phyloP scores from a whole-genome alignment of 2,113 vertebrate genomes.

The Edolisoma coerulescens region DNA sequence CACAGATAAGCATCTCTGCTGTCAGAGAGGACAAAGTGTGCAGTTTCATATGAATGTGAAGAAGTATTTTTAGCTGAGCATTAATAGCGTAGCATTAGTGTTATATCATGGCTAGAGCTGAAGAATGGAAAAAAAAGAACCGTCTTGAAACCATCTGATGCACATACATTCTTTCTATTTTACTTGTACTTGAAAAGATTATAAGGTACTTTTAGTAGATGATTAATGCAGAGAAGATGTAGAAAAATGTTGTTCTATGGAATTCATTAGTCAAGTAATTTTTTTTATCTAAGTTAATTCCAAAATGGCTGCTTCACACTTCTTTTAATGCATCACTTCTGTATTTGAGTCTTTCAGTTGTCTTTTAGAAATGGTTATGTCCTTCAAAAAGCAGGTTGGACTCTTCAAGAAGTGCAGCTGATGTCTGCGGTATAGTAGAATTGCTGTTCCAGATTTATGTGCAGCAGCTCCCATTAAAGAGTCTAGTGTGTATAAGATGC shows the following conservation, averaged over 20 bases:
- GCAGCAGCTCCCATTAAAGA: background rate
- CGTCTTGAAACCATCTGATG: background rate
- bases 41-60: background rate
- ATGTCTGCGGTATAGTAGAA: background rate
- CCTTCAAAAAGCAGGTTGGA: background rate
- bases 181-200: background rate
- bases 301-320: background rate
- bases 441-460: background rate
- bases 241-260: background rate
- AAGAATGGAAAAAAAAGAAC: background rate
- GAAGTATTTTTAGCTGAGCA: background rate
- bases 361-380: background rate
- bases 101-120: background rate
- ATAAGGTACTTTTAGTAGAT: background rate
- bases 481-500: background rate
- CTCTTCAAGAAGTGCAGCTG: background rate
- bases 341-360: background rate
- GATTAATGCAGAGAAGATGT: background rate
- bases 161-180: background rate
- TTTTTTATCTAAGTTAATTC: background rate
- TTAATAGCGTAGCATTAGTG: background rate
- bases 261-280: background rate
- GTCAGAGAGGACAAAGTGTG: fast-evolving
- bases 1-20: background rate
- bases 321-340: background rate